Base-by-base conservation (phyloP, 2,113 vertebrate genomes). In the Bothrops jararaca region DNA sequence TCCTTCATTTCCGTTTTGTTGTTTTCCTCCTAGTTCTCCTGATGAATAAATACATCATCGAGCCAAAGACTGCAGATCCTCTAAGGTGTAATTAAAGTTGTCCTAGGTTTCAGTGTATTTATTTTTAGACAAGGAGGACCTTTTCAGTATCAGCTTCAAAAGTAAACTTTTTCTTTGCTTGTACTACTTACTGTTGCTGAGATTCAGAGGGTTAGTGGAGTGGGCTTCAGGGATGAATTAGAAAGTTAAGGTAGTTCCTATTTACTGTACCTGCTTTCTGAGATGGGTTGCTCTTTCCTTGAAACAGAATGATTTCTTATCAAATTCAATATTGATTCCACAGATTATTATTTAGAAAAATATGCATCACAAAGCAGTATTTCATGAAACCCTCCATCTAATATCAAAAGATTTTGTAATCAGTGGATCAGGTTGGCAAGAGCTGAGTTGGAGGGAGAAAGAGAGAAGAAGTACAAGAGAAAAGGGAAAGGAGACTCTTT, bases 91-190 rank as follows among this genome's bases (percentile, higher is more conserved):
- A 85, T 20, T 89, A 92, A 69, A 92, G 12, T 90, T 89, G 54
- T 92, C 93, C 80, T 90, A 57, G 93, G 80, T 95, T 90, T 91
- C 93, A 94, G 92, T 91, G n/a, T 90, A 11, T 91, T 94, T 96
- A 93, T 95, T 96, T 97, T 96, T 94, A 96, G 92, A 93, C 91
- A 93, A 90, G 3, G 88, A 39, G n/a, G 85, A n/a, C 92, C 58
- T 92, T 91, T 92, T 94, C 85, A 89, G 93, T 94, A 57, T 53
- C 91, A 88, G 2, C 74, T 88, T 93, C 92, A 91, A 93, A 85
- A 92, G 91, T 91, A 93, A 85, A 92, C 90, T 92, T 86, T 95
- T 89, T 57, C 93, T 94, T 60, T 93, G 74, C 92, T 94, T 95
- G 60, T 11, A 90, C 88, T 88, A 93, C 89, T 12, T 45, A 29